A percentile compares a stretch with the other conserved stretches of the same genome.
phyloP scores from a whole-genome alignment of 2,113 vertebrate genomes.

The Promerops cafer region DNA sequence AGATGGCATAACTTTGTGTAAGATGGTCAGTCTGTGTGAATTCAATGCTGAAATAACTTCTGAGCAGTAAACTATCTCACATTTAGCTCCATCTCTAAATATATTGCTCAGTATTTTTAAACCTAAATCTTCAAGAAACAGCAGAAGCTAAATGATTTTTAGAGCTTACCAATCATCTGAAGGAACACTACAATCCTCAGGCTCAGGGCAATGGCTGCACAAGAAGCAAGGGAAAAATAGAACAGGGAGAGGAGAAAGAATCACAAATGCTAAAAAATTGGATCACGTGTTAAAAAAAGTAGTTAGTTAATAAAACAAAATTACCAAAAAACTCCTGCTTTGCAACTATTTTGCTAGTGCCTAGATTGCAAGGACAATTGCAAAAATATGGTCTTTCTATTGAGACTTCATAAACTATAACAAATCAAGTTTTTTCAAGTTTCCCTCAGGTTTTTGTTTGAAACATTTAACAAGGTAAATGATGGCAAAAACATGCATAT shows the following conservation, averaged over 20 bases:
- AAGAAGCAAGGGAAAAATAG: constrained; percentile 63
- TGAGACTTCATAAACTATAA: background rate
- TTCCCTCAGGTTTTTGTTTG: background rate
- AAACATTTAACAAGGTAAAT: background rate
- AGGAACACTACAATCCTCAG: constrained; percentile 90
- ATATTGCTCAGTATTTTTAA: background rate
- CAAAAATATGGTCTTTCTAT: background rate
- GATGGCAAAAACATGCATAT: background rate
- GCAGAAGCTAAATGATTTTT: background rate
- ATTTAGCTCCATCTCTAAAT: background rate
- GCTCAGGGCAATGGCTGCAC: constrained; percentile 89
- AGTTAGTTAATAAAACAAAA: background rate
- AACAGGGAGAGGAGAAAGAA: constrained; percentile 59
- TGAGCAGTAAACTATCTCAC: background rate
- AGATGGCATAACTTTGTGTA: background rate
- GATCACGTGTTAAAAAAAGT: background rate
- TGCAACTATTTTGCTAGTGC: background rate
- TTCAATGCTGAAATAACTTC: background rate
- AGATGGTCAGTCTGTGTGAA: background rate
- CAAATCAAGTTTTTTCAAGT: background rate
- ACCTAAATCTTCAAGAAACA: background rate
- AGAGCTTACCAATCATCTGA: constrained; percentile 92
- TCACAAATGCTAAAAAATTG: constrained; percentile 19
- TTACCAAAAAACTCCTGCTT: background rate
- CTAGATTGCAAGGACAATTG: background rate